Conservation (phyloP, 2,113 vertebrate genomes). For the Dicrurus megarhynchus region DNA sequence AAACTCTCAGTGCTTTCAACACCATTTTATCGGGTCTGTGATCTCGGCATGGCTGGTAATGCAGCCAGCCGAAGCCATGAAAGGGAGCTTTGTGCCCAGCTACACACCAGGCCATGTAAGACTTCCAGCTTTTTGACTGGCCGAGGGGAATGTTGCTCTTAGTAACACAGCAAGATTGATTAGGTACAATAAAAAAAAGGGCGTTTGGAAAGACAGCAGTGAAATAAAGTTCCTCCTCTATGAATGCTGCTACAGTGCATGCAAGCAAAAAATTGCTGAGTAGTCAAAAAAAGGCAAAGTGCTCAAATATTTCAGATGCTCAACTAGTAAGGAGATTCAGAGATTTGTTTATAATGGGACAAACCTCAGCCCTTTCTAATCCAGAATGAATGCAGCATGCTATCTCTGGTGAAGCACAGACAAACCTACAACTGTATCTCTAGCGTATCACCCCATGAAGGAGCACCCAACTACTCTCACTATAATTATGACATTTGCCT, state of each 20-base stretch:
- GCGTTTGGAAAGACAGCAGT: background rate
- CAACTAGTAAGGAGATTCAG: background rate
- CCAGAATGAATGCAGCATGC: background rate
- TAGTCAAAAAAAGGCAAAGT: background rate
- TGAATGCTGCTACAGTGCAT: background rate
- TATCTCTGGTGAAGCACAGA: background rate
- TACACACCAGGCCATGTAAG: background rate
- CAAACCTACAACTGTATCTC: background rate
- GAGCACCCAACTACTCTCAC: background rate
- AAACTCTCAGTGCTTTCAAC: conserved; percentile 46
- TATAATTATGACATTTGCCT: background rate
- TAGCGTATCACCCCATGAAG: background rate
- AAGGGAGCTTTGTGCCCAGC: conserved; percentile 37
- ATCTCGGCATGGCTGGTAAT: background rate
- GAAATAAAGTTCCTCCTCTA: background rate
- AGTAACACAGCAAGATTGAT: conserved; percentile 35
- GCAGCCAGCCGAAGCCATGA: conserved; percentile 25
- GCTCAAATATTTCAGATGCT: background rate
- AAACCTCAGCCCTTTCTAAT: background rate
- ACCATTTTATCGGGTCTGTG: background rate
- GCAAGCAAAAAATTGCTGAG: background rate
- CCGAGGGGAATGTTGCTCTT: background rate
- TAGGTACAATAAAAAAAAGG: background rate
- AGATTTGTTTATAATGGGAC: background rate
- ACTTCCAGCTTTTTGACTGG: conserved; percentile 25